Conservation (phyloP, 2,113 vertebrate genomes). For the Poeciliopsis prolifica region DNA sequence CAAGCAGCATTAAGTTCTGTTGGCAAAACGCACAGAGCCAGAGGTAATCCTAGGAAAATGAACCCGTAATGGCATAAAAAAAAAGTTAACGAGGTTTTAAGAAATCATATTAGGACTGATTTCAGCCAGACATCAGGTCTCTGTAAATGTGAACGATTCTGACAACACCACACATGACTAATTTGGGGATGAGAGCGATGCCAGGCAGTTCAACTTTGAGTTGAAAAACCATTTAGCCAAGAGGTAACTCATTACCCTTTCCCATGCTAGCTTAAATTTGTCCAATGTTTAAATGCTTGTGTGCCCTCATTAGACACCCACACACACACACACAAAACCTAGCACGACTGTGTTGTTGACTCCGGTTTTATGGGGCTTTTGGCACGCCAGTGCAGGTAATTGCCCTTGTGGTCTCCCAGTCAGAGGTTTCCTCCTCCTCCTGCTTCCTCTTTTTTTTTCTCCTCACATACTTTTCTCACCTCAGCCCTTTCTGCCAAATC, state of each 20-base stretch:
- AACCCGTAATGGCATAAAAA: background rate
- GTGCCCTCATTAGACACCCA: slow-evolving; percentile 69
- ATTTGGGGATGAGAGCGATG: slow-evolving; percentile 37
- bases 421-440: slow-evolving; percentile 54
- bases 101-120: slow-evolving; percentile 31
- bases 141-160: slow-evolving; percentile 20
- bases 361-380: slow-evolving; percentile 79
- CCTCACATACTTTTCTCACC: slow-evolving; percentile 56
- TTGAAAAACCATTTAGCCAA: slow-evolving; percentile 38
- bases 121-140: slow-evolving; percentile 2
- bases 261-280: slow-evolving; percentile 63
- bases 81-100: slow-evolving; percentile 3
- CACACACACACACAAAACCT: slow-evolving; percentile 60
- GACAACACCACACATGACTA: slow-evolving; percentile 48
- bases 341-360: slow-evolving; percentile 79
- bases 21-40: slow-evolving; percentile 9
- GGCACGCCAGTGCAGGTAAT: slow-evolving; percentile 79
- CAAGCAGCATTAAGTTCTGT: slow-evolving; percentile 91
- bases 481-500: slow-evolving; percentile 17
- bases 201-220: slow-evolving; percentile 22
- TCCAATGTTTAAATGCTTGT: slow-evolving; percentile 68
- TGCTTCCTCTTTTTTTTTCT: slow-evolving; percentile 36
- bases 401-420: slow-evolving; percentile 77
- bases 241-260: slow-evolving; percentile 40
- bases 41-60: background rate